Percentiles rank a stretch among this genome's conserved stretches.
phyloP scores from a whole-genome alignment of 2,797 vertebrate genomes.

The Danio kyathit region DNA sequence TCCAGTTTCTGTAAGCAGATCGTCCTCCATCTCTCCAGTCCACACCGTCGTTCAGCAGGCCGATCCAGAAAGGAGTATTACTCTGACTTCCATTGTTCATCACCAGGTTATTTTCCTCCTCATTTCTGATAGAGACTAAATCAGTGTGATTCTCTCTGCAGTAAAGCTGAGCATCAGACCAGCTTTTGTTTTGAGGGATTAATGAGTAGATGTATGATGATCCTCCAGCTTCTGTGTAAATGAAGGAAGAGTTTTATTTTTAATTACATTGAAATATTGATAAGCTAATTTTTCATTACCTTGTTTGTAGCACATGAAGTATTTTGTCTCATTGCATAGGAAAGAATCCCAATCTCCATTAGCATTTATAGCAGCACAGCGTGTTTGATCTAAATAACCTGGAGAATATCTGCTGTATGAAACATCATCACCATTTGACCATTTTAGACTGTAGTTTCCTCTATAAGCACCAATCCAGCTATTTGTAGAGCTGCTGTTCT shows the following conservation, averaged over 20 bases:
- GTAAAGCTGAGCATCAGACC: constrained; percentile 66
- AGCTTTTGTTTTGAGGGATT: background rate
- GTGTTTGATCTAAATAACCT: rapidly evolving
- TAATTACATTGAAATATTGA: background rate
- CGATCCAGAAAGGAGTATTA: constrained; percentile 65
- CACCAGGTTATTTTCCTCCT: rapidly evolving
- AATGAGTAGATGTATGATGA: background rate
- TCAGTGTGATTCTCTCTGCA: constrained; percentile 56
- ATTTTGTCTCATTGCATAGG: background rate
- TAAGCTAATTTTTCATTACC: constrained; percentile 46
- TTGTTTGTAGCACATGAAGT: constrained; percentile 64
- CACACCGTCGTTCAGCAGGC: constrained; percentile 51
- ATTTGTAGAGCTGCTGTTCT: rapidly evolving
- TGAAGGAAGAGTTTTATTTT: background rate
- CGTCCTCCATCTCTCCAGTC: constrained; percentile 56
- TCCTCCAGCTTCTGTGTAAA: background rate
- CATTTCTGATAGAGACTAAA: constrained; percentile 54
- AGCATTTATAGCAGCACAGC: background rate
- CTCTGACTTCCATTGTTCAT: rapidly evolving
- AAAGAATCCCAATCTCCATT: rapidly evolving
- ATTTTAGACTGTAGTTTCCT: rapidly evolving
- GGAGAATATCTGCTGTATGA: background rate
- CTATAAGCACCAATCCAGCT: constrained; percentile 50
- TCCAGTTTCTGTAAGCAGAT: constrained; percentile 56
- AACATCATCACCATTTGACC: constrained; percentile 40